A percentile compares a stretch with the other conserved stretches of the same genome.
phyloP scores from a whole-genome alignment of 2,888 invertebrate species.

The Tillus elongatus region DNA sequence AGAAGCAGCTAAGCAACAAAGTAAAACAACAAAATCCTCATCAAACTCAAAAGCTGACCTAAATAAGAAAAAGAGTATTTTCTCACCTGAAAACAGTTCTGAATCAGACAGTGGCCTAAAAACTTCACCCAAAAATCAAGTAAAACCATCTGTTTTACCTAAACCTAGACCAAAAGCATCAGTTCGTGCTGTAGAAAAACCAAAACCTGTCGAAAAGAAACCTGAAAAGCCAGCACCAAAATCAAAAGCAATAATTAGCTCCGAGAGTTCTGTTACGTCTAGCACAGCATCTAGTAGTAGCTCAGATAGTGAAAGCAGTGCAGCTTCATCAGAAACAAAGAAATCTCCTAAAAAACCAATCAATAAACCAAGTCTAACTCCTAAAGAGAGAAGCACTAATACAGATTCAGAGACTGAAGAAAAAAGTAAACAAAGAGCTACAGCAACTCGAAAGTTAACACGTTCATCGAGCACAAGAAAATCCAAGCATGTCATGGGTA shows the following conservation, averaged over 20 bases:
- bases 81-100: constrained; percentile 72
- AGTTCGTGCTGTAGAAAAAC: constrained; percentile 31
- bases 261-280: constrained; percentile 39
- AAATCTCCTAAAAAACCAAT: constrained; percentile 29
- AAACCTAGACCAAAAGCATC: constrained; percentile 41
- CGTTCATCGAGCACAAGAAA: constrained; percentile 61
- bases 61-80: constrained; percentile 67
- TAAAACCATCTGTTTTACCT: constrained; percentile 33
- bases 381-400: constrained; percentile 26
- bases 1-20: constrained; percentile 15
- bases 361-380: constrained; percentile 31
- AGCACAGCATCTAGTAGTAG: constrained; percentile 32
- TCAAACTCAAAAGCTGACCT: constrained; percentile 25
- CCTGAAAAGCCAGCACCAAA: constrained; percentile 44
- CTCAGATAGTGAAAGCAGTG: constrained; percentile 36
- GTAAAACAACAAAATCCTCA: constrained; percentile 12
- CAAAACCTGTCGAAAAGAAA: constrained; percentile 28
- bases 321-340: constrained; percentile 26
- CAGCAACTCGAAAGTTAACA: constrained; percentile 55
- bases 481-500: constrained; percentile 52
- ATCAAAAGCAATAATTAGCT: constrained; percentile 53
- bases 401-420: constrained; percentile 36
- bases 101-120: constrained; percentile 48
- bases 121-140: constrained; percentile 33
- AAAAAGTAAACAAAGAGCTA: constrained; percentile 30